Percentiles rank a stretch among this genome's conserved stretches.
Evolutionary conservation across 1,140 invertebrate genomes (phyloP).

Genomic region (Bilobella aurantiaca): DNA sequence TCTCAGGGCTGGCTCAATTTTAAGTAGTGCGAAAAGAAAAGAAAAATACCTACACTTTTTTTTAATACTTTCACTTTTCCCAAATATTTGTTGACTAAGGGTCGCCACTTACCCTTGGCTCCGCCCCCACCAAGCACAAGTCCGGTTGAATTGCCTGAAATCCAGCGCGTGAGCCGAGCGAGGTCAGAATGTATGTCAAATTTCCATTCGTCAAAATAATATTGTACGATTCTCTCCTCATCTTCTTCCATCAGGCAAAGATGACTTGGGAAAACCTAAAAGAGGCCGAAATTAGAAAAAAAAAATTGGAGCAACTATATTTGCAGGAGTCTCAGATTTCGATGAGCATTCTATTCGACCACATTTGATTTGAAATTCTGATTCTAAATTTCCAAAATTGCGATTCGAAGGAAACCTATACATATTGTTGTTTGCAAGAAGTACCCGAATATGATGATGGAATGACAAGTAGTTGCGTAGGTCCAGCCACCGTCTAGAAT

Average conservation of each 20-base stretch:
- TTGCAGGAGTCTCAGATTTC: too few relatives aligned
- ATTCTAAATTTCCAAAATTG: neutral
- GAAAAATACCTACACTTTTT: too few relatives aligned
- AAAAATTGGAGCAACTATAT: too few relatives aligned
- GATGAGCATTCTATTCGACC: too few relatives aligned
- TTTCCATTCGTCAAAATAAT: neutral
- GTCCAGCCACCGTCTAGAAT: conserved; percentile 13
- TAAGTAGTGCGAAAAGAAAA: too few relatives aligned
- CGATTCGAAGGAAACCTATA: too few relatives aligned
- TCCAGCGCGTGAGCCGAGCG: conserved; percentile 15
- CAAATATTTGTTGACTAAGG: neutral
- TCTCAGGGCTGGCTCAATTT: too few relatives aligned
- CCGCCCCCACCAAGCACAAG: conserved; percentile 24
- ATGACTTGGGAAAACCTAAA: neutral
- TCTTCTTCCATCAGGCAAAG: neutral
- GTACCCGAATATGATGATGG: conserved; percentile 24
- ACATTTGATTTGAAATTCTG: too few relatives aligned
- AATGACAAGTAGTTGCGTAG: conserved; percentile 7
- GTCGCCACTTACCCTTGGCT: conserved; percentile 19
- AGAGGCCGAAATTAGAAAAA: neutral
- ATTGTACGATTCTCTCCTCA: neutral
- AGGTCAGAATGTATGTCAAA: conserved; percentile 11
- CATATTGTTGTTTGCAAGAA: too few relatives aligned
- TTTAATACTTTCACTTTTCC: too few relatives aligned
- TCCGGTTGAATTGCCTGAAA: conserved; percentile 11